Base-by-base conservation (phyloP, 2,113 vertebrate genomes). In the Seriola rivoliana region DNA sequence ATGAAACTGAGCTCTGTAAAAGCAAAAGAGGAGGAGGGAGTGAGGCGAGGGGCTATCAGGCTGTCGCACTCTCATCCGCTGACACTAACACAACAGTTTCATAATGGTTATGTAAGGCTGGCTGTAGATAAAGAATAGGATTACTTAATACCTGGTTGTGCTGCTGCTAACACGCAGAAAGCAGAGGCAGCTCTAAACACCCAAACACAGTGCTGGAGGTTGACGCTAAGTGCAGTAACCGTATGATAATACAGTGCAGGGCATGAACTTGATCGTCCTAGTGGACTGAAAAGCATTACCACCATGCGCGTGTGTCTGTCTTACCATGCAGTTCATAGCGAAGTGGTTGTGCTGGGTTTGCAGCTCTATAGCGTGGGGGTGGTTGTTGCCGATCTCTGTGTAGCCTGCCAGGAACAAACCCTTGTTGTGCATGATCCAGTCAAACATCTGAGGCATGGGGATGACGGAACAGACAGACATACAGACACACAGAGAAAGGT, bases 351-450 rank as follows among this genome's bases (percentile, higher is more conserved):
- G 98, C 94, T 99, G 98, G 40, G 98, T 99, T 94, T 99, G 98
- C 88, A 99, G 97, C 91, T 99, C 98, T 93, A 97, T 95, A 0
- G 98, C 97, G 0, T 99, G 98, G 13, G 97, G 97, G 75, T 99
- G 98, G 94, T 97, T 99, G 94, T 97, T 97, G 86, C 98, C 98
- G 0, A 99, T 99, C 93, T 99, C 98, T 0, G 98, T 99, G 94
- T 99, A 99, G 93, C 96, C 97, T 81, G 98, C 98, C 93, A 99
- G 95, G 94, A 99, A 99, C 90, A 99, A 96, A 89, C 98, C 97
- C 94, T 99, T 99, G 95, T 99, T 99, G 96, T 99, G 98, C 94
- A 98, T 97, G 95, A 99, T 99, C 98, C 98, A 99, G 95, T 99
- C 98, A 93, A 99, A 99, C 98, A 99, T 99, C 98, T 99, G 94